A percentile compares a stretch with the other conserved stretches of the same genome.
These are phyloP conservation scores for Papilio aristodemus DNA, from an alignment of 1,140 invertebrate species.

Conservation along the genomic window DNA sequence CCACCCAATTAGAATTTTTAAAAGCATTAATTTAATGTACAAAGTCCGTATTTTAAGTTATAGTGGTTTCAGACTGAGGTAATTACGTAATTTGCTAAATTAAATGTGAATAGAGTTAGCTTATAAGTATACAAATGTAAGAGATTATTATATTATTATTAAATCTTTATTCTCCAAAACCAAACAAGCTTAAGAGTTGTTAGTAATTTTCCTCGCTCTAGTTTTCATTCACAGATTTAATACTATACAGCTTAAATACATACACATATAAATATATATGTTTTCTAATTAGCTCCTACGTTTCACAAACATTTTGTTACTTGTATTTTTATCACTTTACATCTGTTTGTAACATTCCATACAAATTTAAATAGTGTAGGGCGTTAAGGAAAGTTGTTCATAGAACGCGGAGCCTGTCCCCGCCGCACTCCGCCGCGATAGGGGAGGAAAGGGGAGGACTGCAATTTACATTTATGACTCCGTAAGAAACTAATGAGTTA, in stretches of 20 bases:
- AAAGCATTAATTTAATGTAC: too few species aligned
- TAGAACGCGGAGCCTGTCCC: not conserved
- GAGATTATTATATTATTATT: not conserved
- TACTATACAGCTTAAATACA: not conserved
- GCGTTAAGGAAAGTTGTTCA: not conserved
- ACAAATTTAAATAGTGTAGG: not conserved
- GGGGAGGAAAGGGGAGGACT: not conserved
- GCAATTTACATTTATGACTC: constrained; percentile 26
- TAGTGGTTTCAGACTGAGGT: too few species aligned
- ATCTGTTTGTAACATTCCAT: not conserved
- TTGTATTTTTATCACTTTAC: not conserved
- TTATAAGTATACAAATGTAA: not conserved
- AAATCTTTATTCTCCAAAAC: not conserved
- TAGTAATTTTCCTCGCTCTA: not conserved
- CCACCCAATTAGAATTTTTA: too few species aligned
- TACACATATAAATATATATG: too few species aligned
- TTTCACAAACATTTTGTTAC: not conserved
- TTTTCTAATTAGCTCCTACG: not conserved
- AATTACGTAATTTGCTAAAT: too few species aligned
- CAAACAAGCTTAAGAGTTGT: not conserved
- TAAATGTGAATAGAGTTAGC: too few species aligned
- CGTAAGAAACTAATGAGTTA: constrained; percentile 28
- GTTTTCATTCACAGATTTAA: not conserved
- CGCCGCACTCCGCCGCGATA: not conserved
- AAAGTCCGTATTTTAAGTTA: too few species aligned